Conservation (phyloP, 2,797 vertebrate genomes). For the Fringilla coelebs region DNA sequence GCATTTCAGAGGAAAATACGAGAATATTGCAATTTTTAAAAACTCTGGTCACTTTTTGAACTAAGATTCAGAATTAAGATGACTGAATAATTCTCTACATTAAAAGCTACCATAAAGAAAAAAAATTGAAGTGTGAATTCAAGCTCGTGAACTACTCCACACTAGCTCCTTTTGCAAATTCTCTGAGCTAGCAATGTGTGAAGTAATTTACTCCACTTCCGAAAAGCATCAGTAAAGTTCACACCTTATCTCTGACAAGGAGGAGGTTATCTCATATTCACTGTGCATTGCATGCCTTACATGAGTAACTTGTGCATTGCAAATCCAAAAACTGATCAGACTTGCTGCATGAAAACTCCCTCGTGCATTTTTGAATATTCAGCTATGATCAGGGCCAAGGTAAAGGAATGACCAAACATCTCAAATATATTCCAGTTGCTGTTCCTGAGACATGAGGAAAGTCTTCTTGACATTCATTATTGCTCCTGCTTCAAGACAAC, state of each 20-base stretch:
- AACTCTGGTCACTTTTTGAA: background rate
- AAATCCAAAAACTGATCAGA: background rate
- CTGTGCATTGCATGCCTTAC: background rate
- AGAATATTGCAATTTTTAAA: background rate
- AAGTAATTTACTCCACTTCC: conserved; percentile 28
- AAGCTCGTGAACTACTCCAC: background rate
- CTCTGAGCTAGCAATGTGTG: background rate
- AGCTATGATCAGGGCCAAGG: background rate
- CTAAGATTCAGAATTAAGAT: background rate
- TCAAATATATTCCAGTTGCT: background rate
- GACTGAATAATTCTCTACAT: background rate
- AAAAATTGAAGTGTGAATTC: background rate
- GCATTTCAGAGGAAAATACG: background rate
- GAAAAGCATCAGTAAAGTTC: conserved; percentile 1
- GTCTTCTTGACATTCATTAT: background rate
- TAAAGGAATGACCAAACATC: background rate
- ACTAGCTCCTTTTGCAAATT: background rate
- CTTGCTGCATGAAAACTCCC: background rate
- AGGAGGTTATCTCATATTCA: conserved; percentile 1
- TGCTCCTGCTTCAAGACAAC: background rate
- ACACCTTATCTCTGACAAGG: background rate
- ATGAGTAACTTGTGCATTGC: background rate
- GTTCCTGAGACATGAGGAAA: background rate
- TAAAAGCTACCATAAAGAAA: background rate
- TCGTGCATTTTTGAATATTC: background rate